Base-by-base conservation (phyloP, 64 coral and sea anemone species). In the Anthopleura sola region DNA sequence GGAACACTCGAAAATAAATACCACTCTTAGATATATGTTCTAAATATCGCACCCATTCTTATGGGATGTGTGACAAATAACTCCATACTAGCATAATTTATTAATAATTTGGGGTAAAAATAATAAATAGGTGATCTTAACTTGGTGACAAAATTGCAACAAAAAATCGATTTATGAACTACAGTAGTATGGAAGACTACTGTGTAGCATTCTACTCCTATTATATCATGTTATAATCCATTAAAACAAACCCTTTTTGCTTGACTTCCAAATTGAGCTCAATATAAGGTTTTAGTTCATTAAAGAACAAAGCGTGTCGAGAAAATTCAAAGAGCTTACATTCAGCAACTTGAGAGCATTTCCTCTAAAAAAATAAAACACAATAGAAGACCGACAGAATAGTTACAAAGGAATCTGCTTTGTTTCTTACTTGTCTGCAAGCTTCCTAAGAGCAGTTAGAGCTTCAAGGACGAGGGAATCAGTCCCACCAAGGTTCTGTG, bases 401-500 rank as follows among this genome's bases (percentile, higher is more conserved):
- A 53, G 0, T n/a, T 33, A 71, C 4, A 71, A 71, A 71, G 66
- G 1, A 15, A 16, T 17, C 14, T 14, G 28, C 6, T 33, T 29
- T 71, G 12, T 71, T 24, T 84, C 94, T 92, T 90, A 96, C 94
- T 92, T 91, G 66, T 92, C 94, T 89, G 94, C 94, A 69, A 96
- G 94, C 78, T 92, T 96, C 58, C 94, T 38, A 7, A 96, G 78
- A 14, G 94, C 94, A 16, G 83, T 81, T 33, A 96, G 83, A 37
- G 94, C 94, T 48, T 96, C 94, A 44, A 96, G 78, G 1, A 96
- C 94, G n/a, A 96, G 88, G 28, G 64, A 38, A 69, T 96, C 94
- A 19, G 94, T 96, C 29, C 47, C 85, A 12, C 32, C 24, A 14
- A 54, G 37, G 55, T 83, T 36, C 2, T 83, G 46, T 82, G 78